Conservation (phyloP, 2,797 vertebrate species). For the Manis javanica region DNA sequence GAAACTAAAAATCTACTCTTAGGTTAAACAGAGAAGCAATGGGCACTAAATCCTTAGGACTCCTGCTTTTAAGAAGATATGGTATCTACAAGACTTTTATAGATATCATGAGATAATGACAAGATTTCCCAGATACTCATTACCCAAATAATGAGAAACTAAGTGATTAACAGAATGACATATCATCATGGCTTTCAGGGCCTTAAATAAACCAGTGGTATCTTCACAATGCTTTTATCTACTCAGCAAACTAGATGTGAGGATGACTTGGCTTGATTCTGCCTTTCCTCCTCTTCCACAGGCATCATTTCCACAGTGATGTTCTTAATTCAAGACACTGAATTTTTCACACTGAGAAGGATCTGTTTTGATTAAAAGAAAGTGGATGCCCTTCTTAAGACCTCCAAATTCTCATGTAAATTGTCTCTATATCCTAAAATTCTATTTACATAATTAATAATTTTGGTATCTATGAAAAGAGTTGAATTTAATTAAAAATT, state of each 20-base stretch:
- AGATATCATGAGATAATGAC: background rate
- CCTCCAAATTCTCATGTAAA: background rate
- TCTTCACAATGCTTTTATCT: background rate
- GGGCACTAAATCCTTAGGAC: background rate
- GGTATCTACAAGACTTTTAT: background rate
- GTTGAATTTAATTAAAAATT: conserved; percentile 6
- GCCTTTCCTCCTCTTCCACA: background rate
- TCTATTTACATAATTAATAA: conserved; percentile 49
- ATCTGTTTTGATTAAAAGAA: background rate
- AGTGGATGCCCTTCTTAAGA: background rate
- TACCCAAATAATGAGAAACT: background rate
- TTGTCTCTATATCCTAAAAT: background rate
- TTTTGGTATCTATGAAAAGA: conserved; percentile 31
- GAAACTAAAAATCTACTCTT: background rate
- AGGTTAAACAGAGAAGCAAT: background rate
- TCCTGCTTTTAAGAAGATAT: background rate
- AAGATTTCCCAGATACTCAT: background rate
- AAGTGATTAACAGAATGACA: background rate
- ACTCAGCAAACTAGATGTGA: background rate
- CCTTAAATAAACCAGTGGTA: background rate
- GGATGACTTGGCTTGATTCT: conserved; percentile 1
- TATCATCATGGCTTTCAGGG: background rate
- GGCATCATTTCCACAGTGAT: conserved; percentile 12
- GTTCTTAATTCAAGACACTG: background rate
- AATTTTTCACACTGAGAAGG: background rate